Conservation (phyloP, 2,113 vertebrate species). For the Bos javanicus region DNA sequence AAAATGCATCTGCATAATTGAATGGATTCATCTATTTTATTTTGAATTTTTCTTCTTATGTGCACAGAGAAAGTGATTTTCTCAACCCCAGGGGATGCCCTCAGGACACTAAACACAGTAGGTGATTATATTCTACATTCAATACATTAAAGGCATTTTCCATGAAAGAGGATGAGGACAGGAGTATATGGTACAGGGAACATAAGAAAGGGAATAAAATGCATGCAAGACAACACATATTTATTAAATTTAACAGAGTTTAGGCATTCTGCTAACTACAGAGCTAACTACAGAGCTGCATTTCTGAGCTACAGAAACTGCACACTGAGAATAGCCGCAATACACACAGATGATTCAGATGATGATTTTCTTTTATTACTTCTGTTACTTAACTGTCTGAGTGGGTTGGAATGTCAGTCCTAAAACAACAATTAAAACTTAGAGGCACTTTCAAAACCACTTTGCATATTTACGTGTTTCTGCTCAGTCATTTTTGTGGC, state of each 20-base stretch:
- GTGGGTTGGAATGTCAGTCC: neutral
- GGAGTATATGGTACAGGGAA: neutral
- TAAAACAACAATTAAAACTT: neutral
- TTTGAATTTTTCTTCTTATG: neutral
- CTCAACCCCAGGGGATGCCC: neutral
- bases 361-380: neutral
- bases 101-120: neutral
- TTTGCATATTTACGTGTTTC: neutral
- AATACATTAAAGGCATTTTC: neutral
- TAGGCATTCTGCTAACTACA: neutral
- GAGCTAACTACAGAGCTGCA: too few species aligned
- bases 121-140: neutral
- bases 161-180: neutral
- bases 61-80: neutral
- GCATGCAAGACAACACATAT: neutral
- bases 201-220: neutral
- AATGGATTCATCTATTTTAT: neutral
- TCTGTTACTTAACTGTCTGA: neutral
- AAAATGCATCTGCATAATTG: neutral
- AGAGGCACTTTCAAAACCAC: neutral
- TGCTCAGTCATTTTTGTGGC: neutral
- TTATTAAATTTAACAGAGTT: neutral
- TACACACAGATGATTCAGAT: neutral
- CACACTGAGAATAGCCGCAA: neutral
- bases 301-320: neutral